Evolutionary conservation across 1,140 invertebrate species (phyloP).

Genomic region (Drosophila setifemur): DNA sequence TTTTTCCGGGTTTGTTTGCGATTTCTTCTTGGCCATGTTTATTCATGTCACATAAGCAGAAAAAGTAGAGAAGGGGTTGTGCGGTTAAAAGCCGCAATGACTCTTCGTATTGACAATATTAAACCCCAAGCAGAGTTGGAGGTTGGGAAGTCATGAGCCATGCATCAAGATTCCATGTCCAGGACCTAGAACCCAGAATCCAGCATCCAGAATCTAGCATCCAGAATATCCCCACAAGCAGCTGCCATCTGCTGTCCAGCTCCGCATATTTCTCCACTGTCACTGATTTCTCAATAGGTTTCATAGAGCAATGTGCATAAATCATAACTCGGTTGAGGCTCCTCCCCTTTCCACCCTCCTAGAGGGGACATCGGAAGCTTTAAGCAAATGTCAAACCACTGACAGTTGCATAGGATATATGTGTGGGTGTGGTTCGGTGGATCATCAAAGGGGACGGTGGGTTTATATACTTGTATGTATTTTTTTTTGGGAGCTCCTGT

Average conservation of each 20-base stretch:
- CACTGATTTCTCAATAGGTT: conserved; percentile 79
- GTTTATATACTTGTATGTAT: too few relatives aligned
- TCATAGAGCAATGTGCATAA: conserved; percentile 73
- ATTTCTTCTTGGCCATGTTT: conserved; percentile 42
- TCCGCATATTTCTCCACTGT: conserved; percentile 68
- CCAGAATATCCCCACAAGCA: conserved; percentile 41
- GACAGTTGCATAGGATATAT: conserved; percentile 40
- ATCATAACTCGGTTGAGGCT: conserved; percentile 50
- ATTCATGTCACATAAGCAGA: conserved; percentile 39
- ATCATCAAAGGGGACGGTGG: not conserved
- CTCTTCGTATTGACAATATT: conserved; percentile 54
- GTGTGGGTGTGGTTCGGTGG: not conserved
- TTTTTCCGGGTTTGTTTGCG: conserved; percentile 32
- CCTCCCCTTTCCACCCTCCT: not conserved
- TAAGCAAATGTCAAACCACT: conserved; percentile 74
- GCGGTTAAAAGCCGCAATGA: conserved; percentile 52
- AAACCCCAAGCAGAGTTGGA: not conserved
- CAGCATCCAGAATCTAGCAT: conserved; percentile 2
- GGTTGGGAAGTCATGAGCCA: not conserved
- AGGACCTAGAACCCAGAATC: too few relatives aligned
- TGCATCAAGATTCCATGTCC: conserved; percentile 40
- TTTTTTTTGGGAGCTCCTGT: conserved; percentile 19
- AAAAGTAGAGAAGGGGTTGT: conserved; percentile 11
- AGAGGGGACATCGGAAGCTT: conserved; percentile 24
- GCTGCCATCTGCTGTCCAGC: conserved; percentile 39